Base-by-base conservation (phyloP, 2,113 vertebrate genomes). In the Tyto alba region DNA sequence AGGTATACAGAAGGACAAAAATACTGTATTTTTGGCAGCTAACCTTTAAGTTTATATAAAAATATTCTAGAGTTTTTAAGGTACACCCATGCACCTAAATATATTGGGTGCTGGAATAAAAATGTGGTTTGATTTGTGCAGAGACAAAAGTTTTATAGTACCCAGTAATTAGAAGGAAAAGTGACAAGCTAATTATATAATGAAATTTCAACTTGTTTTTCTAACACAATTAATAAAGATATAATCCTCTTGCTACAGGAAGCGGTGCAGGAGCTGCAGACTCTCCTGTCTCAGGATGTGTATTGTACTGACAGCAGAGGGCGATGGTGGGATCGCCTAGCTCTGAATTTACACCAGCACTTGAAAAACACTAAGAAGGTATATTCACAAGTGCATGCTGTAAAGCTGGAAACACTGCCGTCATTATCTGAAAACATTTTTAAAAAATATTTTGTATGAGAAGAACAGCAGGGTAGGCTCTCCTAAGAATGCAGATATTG, bases 241-340 rank as follows among this genome's bases (percentile, higher is more conserved):
- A 1, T 10, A 23, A 78, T 66, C 43, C 25, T 71, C 4, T 93
- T 80, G 26, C 56, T 57, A 9, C 85, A 99, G 99, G 99, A 99
- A 63, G 99, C 99, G 0, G 98, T 99, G 52, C 92, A 97, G 59
- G 98, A 99, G 95, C 98, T 99, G 41, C 97, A 94, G 88, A 94
- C 79, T 23, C 98, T 99, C 47, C 94, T 99, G 80, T 96, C 97
- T 40, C 99, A 99, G 96, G 94, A 96, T 2, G 59, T 98, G 71
- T 99, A 99, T 45, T 99, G 99, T 97, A 97, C 97, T 11, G 98
- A 99, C 98, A 99, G 99, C 96, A 98, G 99, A 89, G 99, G 99
- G 62, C 98, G 98, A 11, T 99, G 99, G 99, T 99, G 99, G 99
- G 99, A 99, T 86, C 98, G 99, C 16, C 98, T 99, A 47, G 99